phyloP scores from a whole-genome alignment of 30 jellyfish, hydroid and myxozoan species.

The Aurelia aurita complex sp. Pacific region DNA sequence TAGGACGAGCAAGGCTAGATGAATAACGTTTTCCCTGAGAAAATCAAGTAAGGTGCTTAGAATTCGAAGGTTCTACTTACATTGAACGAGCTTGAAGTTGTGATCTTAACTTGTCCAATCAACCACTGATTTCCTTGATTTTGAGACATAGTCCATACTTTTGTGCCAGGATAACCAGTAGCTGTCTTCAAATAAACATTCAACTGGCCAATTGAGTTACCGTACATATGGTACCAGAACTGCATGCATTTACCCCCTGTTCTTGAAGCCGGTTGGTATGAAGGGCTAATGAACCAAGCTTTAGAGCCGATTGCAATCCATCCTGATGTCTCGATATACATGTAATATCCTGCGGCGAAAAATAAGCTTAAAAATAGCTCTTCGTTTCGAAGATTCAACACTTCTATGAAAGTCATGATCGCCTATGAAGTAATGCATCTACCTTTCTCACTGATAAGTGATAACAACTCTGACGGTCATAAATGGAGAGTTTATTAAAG shows the following conservation, averaged over 20 bases:
- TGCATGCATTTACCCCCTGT: conserved; percentile 90
- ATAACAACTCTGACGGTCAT: too few relatives aligned
- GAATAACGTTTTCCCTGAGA: too few relatives aligned
- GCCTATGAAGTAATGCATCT: too few relatives aligned
- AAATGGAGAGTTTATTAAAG: too few relatives aligned
- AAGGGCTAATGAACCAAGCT: conserved; percentile 78
- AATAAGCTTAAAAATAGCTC: background rate
- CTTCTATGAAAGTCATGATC: background rate
- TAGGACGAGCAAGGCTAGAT: too few relatives aligned
- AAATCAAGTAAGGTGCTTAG: too few relatives aligned
- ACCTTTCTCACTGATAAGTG: too few relatives aligned
- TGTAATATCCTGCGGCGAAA: conserved; percentile 68
- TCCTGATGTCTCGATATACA: conserved; percentile 91
- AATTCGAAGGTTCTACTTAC: conserved; percentile 20
- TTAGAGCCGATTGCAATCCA: conserved; percentile 52
- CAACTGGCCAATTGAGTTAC: conserved; percentile 78
- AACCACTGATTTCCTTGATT: conserved; percentile 92
- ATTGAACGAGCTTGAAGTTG: conserved; percentile 51
- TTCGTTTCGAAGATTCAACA: background rate
- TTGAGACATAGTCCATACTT: conserved; percentile 57
- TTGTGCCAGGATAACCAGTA: conserved; percentile 27
- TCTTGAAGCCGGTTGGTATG: conserved; percentile 80
- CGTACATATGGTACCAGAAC: conserved; percentile 96
- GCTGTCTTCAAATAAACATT: conserved; percentile 59
- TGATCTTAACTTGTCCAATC: conserved; percentile 81